Conservation (phyloP, 2,113 vertebrate species). For the Macquaria australasica region DNA sequence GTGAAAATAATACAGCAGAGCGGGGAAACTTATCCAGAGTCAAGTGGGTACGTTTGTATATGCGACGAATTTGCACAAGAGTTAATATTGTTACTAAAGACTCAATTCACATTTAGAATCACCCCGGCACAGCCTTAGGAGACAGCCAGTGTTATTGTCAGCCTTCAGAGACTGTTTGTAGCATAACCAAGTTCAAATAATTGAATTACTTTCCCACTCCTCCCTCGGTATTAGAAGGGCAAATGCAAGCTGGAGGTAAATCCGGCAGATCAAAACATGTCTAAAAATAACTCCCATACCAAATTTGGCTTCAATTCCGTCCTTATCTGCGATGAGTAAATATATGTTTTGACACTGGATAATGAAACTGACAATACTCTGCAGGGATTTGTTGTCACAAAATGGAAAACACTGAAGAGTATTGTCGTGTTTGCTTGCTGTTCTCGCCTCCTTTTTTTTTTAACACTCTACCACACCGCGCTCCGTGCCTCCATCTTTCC, state of each 20-base stretch:
- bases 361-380: conserved; percentile 74
- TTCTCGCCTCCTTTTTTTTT: conserved; percentile 22
- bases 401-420: conserved; percentile 54
- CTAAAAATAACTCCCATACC: conserved; percentile 78
- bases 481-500: conserved; percentile 57
- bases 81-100: conserved; percentile 55
- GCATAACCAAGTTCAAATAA: conserved; percentile 79
- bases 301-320: conserved; percentile 67
- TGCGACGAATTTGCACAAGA: conserved; percentile 15
- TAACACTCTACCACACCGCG: conserved; percentile 18
- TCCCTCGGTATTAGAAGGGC: conserved; percentile 68
- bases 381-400: conserved; percentile 67
- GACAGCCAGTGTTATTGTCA: conserved; percentile 69
- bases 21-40: neutral
- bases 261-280: conserved; percentile 71
- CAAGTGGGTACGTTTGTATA: conserved; percentile 37
- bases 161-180: conserved; percentile 75
- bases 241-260: conserved; percentile 73
- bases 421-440: conserved; percentile 44
- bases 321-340: conserved; percentile 68
- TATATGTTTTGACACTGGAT: conserved; percentile 72
- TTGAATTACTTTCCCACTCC: conserved; percentile 74
- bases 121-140: conserved; percentile 41
- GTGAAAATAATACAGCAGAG: conserved; percentile 11
- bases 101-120: conserved; percentile 52